Evolutionary conservation across 2,113 vertebrate species (phyloP).

Genomic region (Fulmarus glacialis): DNA sequence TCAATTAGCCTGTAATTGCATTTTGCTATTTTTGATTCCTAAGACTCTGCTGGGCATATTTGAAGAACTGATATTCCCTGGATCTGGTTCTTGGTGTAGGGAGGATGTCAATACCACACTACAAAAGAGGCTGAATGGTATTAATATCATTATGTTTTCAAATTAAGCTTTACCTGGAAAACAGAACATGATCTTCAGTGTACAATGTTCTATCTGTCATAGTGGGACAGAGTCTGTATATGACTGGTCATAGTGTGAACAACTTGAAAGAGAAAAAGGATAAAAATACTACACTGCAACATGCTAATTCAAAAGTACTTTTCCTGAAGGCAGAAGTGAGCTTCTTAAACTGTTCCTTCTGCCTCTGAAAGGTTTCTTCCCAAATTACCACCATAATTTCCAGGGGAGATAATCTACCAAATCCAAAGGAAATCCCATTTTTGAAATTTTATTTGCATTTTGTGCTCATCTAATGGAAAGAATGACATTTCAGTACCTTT

Average conservation of each 20-base stretch:
- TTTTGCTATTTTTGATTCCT: constrained; percentile 20
- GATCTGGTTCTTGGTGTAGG: neutral
- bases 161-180: neutral
- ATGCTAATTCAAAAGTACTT: neutral
- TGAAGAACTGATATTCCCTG: neutral
- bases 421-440: neutral
- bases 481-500: neutral
- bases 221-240: neutral
- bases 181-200: neutral
- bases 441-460: neutral
- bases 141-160: neutral
- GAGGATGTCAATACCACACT: neutral
- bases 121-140: neutral
- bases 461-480: neutral
- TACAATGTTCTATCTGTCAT: neutral
- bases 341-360: neutral
- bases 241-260: rapidly evolving
- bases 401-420: neutral
- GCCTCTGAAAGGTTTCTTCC: neutral
- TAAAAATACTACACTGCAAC: neutral
- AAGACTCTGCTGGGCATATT: neutral
- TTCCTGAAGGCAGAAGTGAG: neutral
- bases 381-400: neutral
- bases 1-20: constrained; percentile 45
- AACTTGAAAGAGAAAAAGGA: neutral